phyloP scores from a whole-genome alignment of 2,113 vertebrate genomes.

The Argyrosomus japonicus region DNA sequence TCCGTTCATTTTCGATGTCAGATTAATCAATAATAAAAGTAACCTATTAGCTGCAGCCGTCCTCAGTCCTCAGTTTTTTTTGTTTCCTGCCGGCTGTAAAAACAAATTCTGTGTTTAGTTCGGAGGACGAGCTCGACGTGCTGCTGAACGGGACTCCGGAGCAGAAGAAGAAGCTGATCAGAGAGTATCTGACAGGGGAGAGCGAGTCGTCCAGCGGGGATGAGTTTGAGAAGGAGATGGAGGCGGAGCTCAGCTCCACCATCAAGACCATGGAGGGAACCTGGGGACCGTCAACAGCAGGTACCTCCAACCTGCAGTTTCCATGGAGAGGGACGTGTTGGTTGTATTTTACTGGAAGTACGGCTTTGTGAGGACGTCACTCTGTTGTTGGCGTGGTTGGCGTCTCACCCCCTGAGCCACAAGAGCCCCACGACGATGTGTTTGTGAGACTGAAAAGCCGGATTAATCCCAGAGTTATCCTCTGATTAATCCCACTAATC shows the following conservation, averaged over 20 bases:
- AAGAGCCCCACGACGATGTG: background rate
- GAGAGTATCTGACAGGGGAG: conserved; percentile 96
- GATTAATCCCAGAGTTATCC: background rate
- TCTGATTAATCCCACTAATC: background rate
- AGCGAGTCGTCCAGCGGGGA: conserved; percentile 96
- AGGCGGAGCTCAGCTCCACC: conserved; percentile 91
- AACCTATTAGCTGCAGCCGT: too few species aligned
- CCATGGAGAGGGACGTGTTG: too few species aligned
- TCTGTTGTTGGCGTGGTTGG: too few species aligned
- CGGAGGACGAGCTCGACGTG: conserved; percentile 96
- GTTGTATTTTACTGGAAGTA: too few species aligned
- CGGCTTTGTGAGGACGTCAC: background rate
- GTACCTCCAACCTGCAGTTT: conserved; percentile 15
- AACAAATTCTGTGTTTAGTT: conserved; percentile 79
- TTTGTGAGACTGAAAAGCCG: background rate
- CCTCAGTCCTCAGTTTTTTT: too few species aligned
- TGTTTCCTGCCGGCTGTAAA: too few species aligned
- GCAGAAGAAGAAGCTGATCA: conserved; percentile 95
- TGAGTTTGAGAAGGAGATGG: conserved; percentile 99
- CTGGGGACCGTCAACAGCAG: conserved; percentile 80
- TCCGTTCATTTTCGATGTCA: too few species aligned
- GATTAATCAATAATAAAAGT: too few species aligned
- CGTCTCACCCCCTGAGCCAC: too few species aligned
- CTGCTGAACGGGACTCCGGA: conserved; percentile 93
- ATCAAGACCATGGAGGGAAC: conserved; percentile 89